A percentile compares a stretch with the other conserved stretches of the same genome.
phyloP scores from a whole-genome alignment of 1,140 invertebrate species.

The Thalassaphorura encarpata region DNA sequence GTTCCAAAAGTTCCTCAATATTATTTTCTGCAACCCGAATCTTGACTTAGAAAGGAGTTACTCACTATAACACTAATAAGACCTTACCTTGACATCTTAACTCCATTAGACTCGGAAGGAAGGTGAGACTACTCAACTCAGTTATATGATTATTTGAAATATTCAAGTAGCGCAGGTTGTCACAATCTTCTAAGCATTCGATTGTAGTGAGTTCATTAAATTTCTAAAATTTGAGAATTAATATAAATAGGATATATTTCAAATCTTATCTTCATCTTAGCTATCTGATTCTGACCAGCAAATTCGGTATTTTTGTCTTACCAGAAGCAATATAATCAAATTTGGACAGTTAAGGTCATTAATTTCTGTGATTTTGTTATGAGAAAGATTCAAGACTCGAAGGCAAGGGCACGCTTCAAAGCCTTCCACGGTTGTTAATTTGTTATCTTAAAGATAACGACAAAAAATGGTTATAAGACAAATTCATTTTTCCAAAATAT shows the following conservation, averaged over 20 bases:
- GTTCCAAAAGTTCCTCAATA: constrained; percentile 9
- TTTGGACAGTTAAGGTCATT: constrained; percentile 10
- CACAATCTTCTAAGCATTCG: neutral
- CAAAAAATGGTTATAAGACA: neutral
- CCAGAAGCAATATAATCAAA: constrained; percentile 14
- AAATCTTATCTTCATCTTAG: neutral
- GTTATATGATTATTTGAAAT: constrained; percentile 14
- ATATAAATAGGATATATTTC: neutral
- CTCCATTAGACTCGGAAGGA: constrained; percentile 6
- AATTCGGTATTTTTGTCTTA: constrained; percentile 1
- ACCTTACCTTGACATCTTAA: constrained; percentile 11
- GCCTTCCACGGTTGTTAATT: constrained; percentile 2
- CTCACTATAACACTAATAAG: neutral
- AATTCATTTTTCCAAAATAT: neutral
- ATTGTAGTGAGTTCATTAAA: constrained; percentile 1
- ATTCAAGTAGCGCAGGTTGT: constrained; percentile 11
- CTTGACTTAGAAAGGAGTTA: neutral
- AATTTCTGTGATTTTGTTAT: constrained; percentile 15
- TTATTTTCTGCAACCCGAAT: constrained; percentile 6
- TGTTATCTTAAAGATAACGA: constrained; percentile 8
- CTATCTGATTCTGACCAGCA: neutral
- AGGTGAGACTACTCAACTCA: neutral
- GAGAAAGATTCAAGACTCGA: constrained; percentile 13
- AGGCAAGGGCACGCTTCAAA: constrained; percentile 8
- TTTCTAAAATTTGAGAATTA: neutral